phyloP scores from a whole-genome alignment of 1,140 invertebrate genomes.

The Fopius arisanus region DNA sequence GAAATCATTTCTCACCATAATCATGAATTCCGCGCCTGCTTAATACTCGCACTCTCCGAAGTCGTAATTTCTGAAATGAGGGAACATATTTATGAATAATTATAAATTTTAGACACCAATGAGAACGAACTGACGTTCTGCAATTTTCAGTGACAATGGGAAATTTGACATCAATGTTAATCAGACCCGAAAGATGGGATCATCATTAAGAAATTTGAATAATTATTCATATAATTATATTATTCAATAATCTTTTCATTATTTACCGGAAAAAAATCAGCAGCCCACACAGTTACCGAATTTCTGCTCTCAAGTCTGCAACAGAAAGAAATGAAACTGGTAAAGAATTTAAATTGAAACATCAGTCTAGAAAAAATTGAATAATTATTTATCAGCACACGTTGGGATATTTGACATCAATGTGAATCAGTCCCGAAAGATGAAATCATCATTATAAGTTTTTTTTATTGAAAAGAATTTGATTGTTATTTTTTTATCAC shows the following conservation, averaged over 20 bases:
- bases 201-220: slow-evolving; percentile 27
- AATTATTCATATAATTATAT: too few relatives aligned
- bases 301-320: neutral
- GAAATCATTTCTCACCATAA: too few relatives aligned
- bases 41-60: too few relatives aligned
- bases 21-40: too few relatives aligned
- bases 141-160: slow-evolving; percentile 33
- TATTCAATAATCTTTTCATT: too few relatives aligned
- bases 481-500: too few relatives aligned
- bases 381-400: slow-evolving; percentile 3
- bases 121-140: too few relatives aligned
- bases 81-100: too few relatives aligned
- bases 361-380: neutral
- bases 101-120: too few relatives aligned
- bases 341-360: neutral
- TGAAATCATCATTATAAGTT: slow-evolving; percentile 22
- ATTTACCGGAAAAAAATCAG: slow-evolving; percentile 13
- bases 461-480: neutral
- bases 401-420: slow-evolving; percentile 28
- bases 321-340: neutral
- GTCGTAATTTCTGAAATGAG: too few relatives aligned
- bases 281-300: neutral
- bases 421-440: slow-evolving; percentile 32
- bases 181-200: slow-evolving; percentile 53
- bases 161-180: slow-evolving; percentile 45